Conservation (phyloP, 2,888 invertebrate genomes). For the Pemphredon lugubris region DNA sequence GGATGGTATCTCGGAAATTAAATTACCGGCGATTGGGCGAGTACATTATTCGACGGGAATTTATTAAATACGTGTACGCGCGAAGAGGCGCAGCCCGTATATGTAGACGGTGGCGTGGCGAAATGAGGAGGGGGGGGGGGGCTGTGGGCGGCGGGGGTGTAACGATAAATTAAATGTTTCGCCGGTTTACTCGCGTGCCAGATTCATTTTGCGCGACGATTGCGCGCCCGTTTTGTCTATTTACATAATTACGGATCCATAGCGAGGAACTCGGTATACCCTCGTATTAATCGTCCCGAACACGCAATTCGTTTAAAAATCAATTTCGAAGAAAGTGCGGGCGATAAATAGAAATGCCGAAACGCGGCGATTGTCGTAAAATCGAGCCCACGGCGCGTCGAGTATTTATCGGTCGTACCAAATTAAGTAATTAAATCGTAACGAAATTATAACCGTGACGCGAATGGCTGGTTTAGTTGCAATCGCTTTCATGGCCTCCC, state of each 20-base stretch:
- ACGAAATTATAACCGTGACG: constrained; percentile 30
- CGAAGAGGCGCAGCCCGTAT: background rate
- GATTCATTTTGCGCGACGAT: constrained; percentile 33
- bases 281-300: constrained; percentile 34
- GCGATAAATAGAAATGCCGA: constrained; percentile 31
- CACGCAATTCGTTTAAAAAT: constrained; percentile 21
- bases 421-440: constrained; percentile 28
- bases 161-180: constrained; percentile 33
- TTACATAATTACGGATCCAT: constrained; percentile 45
- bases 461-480: too few relatives aligned
- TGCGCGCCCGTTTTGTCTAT: constrained; percentile 25
- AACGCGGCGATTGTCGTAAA: constrained; percentile 36
- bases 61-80: constrained; percentile 28
- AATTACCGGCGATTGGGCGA: constrained; percentile 37
- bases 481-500: too few relatives aligned
- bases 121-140: background rate
- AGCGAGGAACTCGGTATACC: constrained; percentile 7
- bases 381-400: background rate
- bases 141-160: background rate
- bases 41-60: constrained; percentile 35
- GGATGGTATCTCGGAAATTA: constrained; percentile 38
- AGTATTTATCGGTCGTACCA: constrained; percentile 36
- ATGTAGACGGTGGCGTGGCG: background rate
- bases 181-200: constrained; percentile 9
- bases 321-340: constrained; percentile 45